Percentiles rank a stretch among this genome's conserved stretches.
These are phyloP conservation scores for Aurelia sp. DNA, from an alignment of 30 jellyfish, hydroid and myxozoan genomes.

Conservation along the genomic window DNA sequence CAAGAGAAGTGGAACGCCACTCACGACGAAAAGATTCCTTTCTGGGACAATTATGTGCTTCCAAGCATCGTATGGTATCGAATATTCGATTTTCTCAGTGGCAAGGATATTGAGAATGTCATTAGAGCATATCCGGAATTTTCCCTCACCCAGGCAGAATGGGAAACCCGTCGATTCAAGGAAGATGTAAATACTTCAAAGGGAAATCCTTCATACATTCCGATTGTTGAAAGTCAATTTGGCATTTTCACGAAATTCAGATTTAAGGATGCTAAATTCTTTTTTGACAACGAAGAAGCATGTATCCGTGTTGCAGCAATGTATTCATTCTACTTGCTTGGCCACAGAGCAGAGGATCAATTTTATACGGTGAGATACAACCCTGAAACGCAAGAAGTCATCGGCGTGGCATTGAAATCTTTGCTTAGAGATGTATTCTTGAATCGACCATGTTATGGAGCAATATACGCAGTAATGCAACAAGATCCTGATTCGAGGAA, in stretches of 20 bases:
- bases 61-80: slow-evolving; percentile 54
- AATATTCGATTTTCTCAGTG: slow-evolving; percentile 36
- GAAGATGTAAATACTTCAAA: neutral
- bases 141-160: neutral
- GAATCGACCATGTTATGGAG: no score
- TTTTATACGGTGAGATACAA: neutral
- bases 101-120: slow-evolving; percentile 17
- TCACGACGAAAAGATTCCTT: neutral
- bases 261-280: slow-evolving; percentile 31
- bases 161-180: slow-evolving; percentile 21
- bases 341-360: slow-evolving; percentile 37
- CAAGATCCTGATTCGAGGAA: no score
- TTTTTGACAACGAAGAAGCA: slow-evolving; percentile 42
- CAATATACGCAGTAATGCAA: no score
- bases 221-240: slow-evolving; percentile 16
- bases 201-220: slow-evolving; percentile 18
- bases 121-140: slow-evolving; percentile 34
- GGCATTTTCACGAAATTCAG: slow-evolving; percentile 46
- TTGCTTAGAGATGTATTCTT: no score
- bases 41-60: neutral
- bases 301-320: slow-evolving; percentile 71
- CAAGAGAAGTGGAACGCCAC: slow-evolving; percentile 35
- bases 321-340: slow-evolving; percentile 60
- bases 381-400: no score
- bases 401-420: no score